Evolutionary conservation across 1,140 invertebrate genomes (phyloP), one percentile per base, ranked within the genome.

Genomic region (Neodiprion virginianus): DNA sequence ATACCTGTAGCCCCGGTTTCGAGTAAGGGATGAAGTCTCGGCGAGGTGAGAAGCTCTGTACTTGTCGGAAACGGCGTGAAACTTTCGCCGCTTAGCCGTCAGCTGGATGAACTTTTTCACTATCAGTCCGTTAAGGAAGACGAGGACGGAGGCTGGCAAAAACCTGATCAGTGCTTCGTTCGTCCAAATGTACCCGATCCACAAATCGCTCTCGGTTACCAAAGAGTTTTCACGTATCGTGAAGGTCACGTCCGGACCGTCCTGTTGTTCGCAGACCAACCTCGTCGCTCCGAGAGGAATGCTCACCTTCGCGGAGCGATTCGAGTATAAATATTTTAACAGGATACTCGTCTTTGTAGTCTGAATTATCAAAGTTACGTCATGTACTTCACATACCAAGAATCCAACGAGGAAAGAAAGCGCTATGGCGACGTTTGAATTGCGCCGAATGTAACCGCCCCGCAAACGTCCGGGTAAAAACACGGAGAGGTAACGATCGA

Each of bases 401-500:
- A 88, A 80, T 7, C 83, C 84, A 1, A 85, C 71, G 48, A 85
- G 66, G 77, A 83, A 88, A 40, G 86, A 83, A 8, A 80, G 66
- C 0, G 77, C 73, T 28, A 89, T 88, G 2, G 84, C 80, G 11
- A 81, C 75, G 28, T 79, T 78, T 12, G 87, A 85, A 28, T 83
- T 84, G 17, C 76, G 71, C 3, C 78, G 76, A 10, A 84, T 88
- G 77, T 89, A 86, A 8, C 88, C 79, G 48, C 82, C 83, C 53
- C 84, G 84, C 72, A 87, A 89, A 53, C 84, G 81, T 0, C 84
- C 83, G 8, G 88, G 87, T 47, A 84, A 78, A 74, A 87, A 88
- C 8, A 89, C 86, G 1, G 88, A 87, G 5, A 85, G 83, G 75
- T 87, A 89, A 5, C 88, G 80, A 72, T 89, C 88, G 67, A 89